Evolutionary conservation across 1,140 invertebrate species (phyloP), one percentile per base, ranked within the genome.

Genomic region (Babylonia areolata): DNA sequence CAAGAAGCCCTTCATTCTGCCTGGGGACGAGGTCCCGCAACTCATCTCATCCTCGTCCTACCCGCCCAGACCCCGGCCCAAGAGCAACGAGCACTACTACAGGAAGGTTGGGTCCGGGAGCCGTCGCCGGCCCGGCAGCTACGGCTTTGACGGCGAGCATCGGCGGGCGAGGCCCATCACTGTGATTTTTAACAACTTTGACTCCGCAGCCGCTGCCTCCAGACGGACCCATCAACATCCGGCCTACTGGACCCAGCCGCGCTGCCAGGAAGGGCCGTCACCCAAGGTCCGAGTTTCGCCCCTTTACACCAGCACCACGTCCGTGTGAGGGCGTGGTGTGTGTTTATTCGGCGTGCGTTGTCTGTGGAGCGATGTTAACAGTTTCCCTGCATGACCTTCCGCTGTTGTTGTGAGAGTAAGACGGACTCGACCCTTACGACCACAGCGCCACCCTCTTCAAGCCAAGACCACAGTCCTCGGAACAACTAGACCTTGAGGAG

Each of bases 141-240:
- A 39, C 33, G 73, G 73, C 9, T n/a, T 35, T n/a, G 73, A 39
- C 73, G 73, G 73, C 12, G 33, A 75, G 73, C 33, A 6, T 1
- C 9, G 6, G 6, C 33, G 23, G 9, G 73, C 12, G 9, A 75
- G 37, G 73, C 37, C 33, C 6, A 12, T 75, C 37, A 39, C 73
- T 33, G n/a, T 75, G 58, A 64, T 64, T 64, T 64, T 64, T 23
- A 64, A 64, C 58, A 64, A 64, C 58, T 64, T 64, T n/a, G 58
- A 64, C 15, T 64, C 58, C 58, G 28, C 28, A 6, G 9, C 46
- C 46, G n/a, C n/a, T n/a, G 20, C 20, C 46, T 23, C 58, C 58
- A 77, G 75, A 40, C 75, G 3, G 0, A 40, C 75, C 23, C 75
- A 37, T 37, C 17, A 31, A 2, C 46, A 51, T 64, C 42, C 78